Conservation (phyloP, 2,113 vertebrate genomes). For the Brachyhypopomus gauderio region DNA sequence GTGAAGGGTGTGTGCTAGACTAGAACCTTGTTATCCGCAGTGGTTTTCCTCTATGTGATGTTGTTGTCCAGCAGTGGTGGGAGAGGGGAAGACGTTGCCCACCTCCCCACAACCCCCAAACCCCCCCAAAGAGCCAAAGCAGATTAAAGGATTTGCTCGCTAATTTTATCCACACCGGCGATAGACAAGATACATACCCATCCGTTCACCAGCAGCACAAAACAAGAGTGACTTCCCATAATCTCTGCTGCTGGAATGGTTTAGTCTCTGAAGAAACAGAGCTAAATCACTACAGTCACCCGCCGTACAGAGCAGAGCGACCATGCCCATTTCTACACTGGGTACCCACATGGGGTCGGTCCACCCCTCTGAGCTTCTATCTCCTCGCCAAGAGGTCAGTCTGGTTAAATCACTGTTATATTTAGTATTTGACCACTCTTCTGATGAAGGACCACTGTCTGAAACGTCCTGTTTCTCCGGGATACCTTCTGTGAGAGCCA, state of each 20-base stretch:
- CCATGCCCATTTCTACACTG: background rate
- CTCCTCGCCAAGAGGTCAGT: no score
- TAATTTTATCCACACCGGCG: conserved; percentile 49
- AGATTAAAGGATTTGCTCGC: conserved; percentile 55
- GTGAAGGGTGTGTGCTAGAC: background rate
- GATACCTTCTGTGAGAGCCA: background rate
- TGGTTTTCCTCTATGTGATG: background rate
- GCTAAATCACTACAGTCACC: background rate
- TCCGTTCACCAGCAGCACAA: background rate
- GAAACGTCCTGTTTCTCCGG: no score
- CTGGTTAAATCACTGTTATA: no score
- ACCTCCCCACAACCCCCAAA: conserved; percentile 5
- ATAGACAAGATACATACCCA: background rate
- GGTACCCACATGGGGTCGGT: no score
- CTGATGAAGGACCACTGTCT: no score
- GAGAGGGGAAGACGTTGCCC: conserved; percentile 37
- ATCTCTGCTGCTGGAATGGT: background rate
- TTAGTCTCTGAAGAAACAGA: background rate
- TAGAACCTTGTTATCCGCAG: background rate
- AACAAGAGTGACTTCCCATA: background rate
- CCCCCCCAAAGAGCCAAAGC: conserved; percentile 42
- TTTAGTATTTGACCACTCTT: no score
- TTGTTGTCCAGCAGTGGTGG: background rate
- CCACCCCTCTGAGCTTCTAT: no score
- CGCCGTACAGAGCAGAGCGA: background rate